Conservation (phyloP, 2,113 vertebrate genomes). For the Rhipidura dahli region DNA sequence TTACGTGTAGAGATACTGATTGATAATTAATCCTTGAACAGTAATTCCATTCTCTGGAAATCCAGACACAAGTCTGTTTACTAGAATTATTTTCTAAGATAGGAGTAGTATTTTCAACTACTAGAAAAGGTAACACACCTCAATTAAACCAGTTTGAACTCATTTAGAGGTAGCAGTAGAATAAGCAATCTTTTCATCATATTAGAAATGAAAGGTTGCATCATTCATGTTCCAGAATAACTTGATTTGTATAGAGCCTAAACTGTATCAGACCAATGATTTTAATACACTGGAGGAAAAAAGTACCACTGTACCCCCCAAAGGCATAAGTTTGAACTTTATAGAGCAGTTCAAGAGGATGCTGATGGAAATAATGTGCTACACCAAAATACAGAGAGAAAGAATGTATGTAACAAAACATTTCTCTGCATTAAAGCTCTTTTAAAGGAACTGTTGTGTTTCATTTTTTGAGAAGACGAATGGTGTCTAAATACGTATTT, state of each 20-base stretch:
- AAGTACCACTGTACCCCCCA: rapidly evolving
- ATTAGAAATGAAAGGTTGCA: neutral
- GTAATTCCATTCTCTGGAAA: neutral
- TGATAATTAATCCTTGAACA: neutral
- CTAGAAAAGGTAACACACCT: neutral
- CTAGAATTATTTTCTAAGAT: neutral
- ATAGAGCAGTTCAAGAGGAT: neutral
- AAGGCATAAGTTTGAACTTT: neutral
- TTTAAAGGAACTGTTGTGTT: neutral
- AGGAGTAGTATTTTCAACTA: neutral
- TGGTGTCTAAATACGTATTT: neutral
- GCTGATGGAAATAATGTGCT: neutral
- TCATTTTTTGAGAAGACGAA: neutral
- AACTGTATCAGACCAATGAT: neutral
- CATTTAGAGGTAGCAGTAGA: neutral
- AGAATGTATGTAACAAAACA: neutral
- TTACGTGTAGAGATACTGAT: neutral
- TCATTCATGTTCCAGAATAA: neutral
- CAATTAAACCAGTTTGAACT: neutral
- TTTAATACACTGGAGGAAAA: neutral
- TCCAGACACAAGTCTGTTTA: neutral
- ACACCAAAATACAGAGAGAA: neutral
- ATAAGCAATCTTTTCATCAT: neutral
- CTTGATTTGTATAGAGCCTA: neutral
- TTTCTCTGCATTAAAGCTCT: neutral